Conservation (phyloP, 1,140 invertebrate species). For the Aphidius gifuensis region DNA sequence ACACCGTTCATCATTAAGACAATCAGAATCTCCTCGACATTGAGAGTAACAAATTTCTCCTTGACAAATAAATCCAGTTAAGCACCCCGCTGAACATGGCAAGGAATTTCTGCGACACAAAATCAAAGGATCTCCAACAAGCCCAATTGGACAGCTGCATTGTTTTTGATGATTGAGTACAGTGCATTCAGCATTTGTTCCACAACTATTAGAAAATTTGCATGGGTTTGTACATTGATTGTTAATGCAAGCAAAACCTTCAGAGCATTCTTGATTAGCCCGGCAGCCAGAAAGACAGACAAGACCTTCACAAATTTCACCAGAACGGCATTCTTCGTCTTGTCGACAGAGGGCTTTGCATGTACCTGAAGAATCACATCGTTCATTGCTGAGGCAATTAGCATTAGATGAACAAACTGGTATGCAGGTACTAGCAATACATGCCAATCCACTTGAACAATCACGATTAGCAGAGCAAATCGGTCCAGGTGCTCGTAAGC, state of each 20-base stretch:
- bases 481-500: slow-evolving; percentile 70
- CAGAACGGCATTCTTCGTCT: slow-evolving; percentile 77
- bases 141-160: slow-evolving; percentile 69
- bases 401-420: slow-evolving; percentile 71
- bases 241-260: slow-evolving; percentile 66
- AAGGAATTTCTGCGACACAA: slow-evolving; percentile 68
- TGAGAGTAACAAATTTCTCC: slow-evolving; percentile 70
- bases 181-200: slow-evolving; percentile 74
- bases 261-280: slow-evolving; percentile 72
- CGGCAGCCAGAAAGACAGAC: slow-evolving; percentile 77
- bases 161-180: slow-evolving; percentile 67
- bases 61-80: slow-evolving; percentile 67
- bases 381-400: slow-evolving; percentile 78
- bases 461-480: slow-evolving; percentile 71
- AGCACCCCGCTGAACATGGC: slow-evolving; percentile 65
- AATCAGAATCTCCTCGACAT: slow-evolving; percentile 75
- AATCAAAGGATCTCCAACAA: slow-evolving; percentile 72
- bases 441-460: slow-evolving; percentile 67
- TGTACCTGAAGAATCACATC: slow-evolving; percentile 61
- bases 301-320: slow-evolving; percentile 80
- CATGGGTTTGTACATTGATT: slow-evolving; percentile 77
- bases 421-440: slow-evolving; percentile 69
- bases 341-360: slow-evolving; percentile 72
- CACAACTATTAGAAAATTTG: slow-evolving; percentile 72
- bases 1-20: slow-evolving; percentile 80